These are phyloP conservation scores for Sciurus niger DNA, from an alignment of 2,113 vertebrate genomes.

Conservation along the genomic window DNA sequence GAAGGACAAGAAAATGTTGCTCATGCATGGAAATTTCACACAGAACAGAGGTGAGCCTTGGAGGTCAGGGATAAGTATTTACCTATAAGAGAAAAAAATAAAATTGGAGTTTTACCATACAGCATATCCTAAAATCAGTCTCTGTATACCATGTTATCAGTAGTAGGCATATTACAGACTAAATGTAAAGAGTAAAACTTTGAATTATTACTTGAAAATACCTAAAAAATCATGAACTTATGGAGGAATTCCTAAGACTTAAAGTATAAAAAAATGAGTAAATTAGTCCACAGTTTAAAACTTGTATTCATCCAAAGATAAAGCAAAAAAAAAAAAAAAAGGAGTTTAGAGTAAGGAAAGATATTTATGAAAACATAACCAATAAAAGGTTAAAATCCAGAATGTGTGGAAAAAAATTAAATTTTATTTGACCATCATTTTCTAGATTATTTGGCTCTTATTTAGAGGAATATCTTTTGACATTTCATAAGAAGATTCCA, in stretches of 20 bases:
- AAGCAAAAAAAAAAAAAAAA: background rate
- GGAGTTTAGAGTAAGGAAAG: background rate
- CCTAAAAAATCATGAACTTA: background rate
- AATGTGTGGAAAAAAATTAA: slow-evolving; percentile 2
- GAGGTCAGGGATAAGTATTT: background rate
- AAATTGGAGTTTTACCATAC: background rate
- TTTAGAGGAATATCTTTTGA: background rate
- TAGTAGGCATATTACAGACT: background rate
- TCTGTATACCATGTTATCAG: background rate
- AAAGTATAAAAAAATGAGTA: background rate
- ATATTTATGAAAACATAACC: background rate
- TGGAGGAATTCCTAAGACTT: background rate
- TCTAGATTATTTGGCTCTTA: background rate
- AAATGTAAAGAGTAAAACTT: background rate
- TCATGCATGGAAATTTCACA: background rate
- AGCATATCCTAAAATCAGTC: background rate
- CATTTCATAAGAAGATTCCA: background rate
- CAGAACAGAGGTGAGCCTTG: background rate
- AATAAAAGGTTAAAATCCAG: background rate
- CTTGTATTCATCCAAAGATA: background rate
- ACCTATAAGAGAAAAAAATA: background rate
- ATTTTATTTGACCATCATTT: slow-evolving; percentile 42
- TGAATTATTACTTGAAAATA: slow-evolving; percentile 14
- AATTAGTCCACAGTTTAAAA: slow-evolving; percentile 14
- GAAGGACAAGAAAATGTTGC: background rate